Percentiles rank a stretch among this genome's conserved stretches.
phyloP scores from a whole-genome alignment of 2,113 vertebrate genomes.

The Ondatra zibethicus region DNA sequence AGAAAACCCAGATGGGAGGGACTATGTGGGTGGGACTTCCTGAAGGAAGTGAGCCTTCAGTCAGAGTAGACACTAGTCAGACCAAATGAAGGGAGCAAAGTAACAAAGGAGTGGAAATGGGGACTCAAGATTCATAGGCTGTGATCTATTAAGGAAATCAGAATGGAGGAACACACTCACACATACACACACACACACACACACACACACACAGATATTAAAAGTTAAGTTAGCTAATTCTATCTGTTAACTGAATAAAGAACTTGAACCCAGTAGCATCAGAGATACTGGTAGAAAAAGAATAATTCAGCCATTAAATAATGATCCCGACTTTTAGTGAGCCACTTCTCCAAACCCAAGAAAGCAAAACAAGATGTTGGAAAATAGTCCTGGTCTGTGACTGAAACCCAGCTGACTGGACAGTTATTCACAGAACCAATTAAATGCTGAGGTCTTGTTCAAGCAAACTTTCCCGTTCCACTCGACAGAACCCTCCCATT shows the following conservation, averaged over 20 bases:
- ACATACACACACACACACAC: too few relatives aligned
- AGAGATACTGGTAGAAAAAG: neutral
- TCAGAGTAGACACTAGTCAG: neutral
- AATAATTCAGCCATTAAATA: neutral
- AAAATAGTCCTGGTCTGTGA: slow-evolving; percentile 24
- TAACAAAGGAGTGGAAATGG: neutral
- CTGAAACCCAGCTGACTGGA: neutral
- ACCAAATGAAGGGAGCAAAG: neutral
- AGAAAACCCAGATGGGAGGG: neutral
- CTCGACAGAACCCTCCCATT: neutral
- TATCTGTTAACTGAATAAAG: neutral
- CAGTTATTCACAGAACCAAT: neutral
- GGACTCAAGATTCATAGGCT: neutral
- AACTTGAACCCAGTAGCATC: neutral
- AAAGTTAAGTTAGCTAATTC: neutral
- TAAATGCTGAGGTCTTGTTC: neutral
- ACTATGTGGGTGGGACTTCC: neutral
- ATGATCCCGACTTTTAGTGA: slow-evolving; percentile 23
- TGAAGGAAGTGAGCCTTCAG: neutral
- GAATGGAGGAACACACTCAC: neutral
- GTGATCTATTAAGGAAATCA: neutral
- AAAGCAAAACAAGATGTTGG: neutral
- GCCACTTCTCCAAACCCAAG: slow-evolving; percentile 20
- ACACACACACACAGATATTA: neutral
- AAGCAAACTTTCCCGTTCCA: neutral